Conservation (phyloP, 2,113 vertebrate genomes). For the Symphodus melops region DNA sequence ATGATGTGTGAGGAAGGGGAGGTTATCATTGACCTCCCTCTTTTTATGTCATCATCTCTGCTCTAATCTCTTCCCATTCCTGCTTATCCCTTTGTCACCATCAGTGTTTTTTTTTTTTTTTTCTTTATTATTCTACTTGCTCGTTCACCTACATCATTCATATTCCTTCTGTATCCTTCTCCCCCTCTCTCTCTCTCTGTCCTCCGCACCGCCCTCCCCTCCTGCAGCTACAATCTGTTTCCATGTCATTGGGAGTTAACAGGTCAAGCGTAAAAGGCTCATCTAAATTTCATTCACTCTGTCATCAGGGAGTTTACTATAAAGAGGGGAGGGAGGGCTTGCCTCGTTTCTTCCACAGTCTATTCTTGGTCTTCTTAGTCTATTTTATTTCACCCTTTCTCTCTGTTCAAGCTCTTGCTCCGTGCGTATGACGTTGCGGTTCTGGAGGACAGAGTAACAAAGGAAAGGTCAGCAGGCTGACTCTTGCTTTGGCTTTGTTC, state of each 20-base stretch:
- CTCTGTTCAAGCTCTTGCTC: not conserved
- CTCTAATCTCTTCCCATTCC: slow-evolving; percentile 8
- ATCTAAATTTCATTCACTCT: slow-evolving; percentile 71
- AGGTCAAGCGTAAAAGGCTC: slow-evolving; percentile 67
- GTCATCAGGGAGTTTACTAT: slow-evolving; percentile 50
- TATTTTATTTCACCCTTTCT: not conserved
- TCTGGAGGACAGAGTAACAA: not conserved
- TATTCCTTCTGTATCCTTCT: not conserved
- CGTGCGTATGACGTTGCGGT: not conserved
- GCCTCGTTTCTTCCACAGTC: slow-evolving; percentile 2
- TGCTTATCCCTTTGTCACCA: slow-evolving; percentile 17
- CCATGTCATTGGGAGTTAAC: slow-evolving; percentile 58
- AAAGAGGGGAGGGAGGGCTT: slow-evolving; percentile 24
- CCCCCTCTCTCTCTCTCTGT: not conserved
- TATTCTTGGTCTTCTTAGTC: too few species aligned
- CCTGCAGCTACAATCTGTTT: slow-evolving; percentile 58
- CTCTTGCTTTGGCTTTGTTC: not conserved
- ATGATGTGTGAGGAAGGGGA: not conserved
- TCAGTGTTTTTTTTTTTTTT: slow-evolving; percentile 6
- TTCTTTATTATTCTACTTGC: not conserved
- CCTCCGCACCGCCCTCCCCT: slow-evolving; percentile 18
- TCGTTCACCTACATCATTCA: not conserved
- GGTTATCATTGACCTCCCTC: slow-evolving; percentile 30
- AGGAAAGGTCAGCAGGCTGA: not conserved
- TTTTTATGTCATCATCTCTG: slow-evolving; percentile 30